Conservation (phyloP, 2,797 vertebrate genomes). For the Lycodopsis pacificus region DNA sequence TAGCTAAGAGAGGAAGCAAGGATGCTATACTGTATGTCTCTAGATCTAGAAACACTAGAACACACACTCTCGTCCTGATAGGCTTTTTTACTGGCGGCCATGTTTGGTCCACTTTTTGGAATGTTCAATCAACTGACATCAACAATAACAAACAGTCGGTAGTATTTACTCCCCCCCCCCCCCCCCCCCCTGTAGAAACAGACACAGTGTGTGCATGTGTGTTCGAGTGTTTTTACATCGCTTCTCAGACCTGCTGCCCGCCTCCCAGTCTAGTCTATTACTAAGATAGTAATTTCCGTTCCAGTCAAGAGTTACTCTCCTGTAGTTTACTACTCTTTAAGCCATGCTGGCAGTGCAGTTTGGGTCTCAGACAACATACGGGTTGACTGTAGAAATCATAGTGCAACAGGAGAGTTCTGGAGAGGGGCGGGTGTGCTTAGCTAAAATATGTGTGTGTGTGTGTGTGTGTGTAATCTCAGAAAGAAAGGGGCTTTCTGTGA, state of each 20-base stretch:
- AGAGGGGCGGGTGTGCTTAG: slow-evolving; percentile 43
- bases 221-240: slow-evolving; percentile 72
- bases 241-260: slow-evolving; percentile 43
- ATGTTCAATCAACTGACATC: slow-evolving; percentile 83
- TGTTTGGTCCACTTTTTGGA: slow-evolving; percentile 74
- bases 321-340: slow-evolving; percentile 68
- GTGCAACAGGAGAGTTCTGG: slow-evolving; percentile 73
- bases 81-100: slow-evolving; percentile 63
- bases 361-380: slow-evolving; percentile 70
- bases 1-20: slow-evolving; percentile 81
- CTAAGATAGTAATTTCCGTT: slow-evolving; percentile 63
- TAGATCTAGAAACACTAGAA: slow-evolving; percentile 74
- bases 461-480: slow-evolving; percentile 53
- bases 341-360: slow-evolving; percentile 77
- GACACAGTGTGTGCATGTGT: slow-evolving; percentile 61
- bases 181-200: slow-evolving; percentile 34
- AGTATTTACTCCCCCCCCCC: slow-evolving; percentile 11
- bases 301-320: slow-evolving; percentile 69
- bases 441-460: slow-evolving; percentile 26
- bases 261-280: slow-evolving; percentile 54
- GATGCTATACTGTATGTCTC: slow-evolving; percentile 64
- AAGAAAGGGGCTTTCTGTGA: slow-evolving; percentile 42
- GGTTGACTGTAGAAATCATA: slow-evolving; percentile 70
- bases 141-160: slow-evolving; percentile 73
- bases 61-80: slow-evolving; percentile 76